Evolutionary conservation across 2,113 vertebrate genomes (phyloP).

Genomic region (Pantherophis guttatus): DNA sequence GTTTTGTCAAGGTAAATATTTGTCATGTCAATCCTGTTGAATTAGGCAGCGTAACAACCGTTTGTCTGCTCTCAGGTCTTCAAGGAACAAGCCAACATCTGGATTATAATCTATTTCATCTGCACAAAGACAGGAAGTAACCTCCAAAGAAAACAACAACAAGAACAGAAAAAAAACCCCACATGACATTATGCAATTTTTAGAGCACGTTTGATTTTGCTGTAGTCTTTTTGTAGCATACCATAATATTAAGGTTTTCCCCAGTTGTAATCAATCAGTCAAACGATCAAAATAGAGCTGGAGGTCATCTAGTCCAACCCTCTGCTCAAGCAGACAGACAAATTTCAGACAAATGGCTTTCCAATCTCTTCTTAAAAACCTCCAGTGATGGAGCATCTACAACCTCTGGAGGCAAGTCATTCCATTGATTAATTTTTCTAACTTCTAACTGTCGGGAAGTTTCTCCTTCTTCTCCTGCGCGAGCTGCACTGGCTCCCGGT

Average conservation of each 20-base stretch:
- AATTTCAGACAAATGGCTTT: too few relatives aligned
- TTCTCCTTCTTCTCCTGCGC: too few relatives aligned
- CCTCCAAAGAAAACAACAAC: neutral
- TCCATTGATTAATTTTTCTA: too few relatives aligned
- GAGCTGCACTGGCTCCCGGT: too few relatives aligned
- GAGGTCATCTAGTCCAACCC: too few relatives aligned
- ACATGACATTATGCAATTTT: neutral
- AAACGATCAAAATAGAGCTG: too few relatives aligned
- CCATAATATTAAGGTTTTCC: neutral
- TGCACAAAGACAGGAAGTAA: neutral
- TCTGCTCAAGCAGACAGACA: too few relatives aligned
- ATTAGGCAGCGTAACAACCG: neutral
- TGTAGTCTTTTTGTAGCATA: neutral
- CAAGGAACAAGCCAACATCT: neutral
- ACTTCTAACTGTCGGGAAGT: too few relatives aligned
- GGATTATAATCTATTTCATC: neutral
- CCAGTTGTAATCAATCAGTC: neutral
- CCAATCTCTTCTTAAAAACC: too few relatives aligned
- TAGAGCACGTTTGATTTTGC: neutral
- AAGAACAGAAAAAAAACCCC: too few relatives aligned
- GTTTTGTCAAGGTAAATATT: neutral
- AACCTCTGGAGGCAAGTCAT: too few relatives aligned
- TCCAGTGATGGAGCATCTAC: too few relatives aligned
- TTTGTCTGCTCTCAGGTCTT: neutral
- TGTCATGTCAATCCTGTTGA: neutral